These are phyloP conservation scores for Caenorhabditis japonica DNA, from an alignment of 2,888 invertebrate species.

Conservation along the genomic window DNA sequence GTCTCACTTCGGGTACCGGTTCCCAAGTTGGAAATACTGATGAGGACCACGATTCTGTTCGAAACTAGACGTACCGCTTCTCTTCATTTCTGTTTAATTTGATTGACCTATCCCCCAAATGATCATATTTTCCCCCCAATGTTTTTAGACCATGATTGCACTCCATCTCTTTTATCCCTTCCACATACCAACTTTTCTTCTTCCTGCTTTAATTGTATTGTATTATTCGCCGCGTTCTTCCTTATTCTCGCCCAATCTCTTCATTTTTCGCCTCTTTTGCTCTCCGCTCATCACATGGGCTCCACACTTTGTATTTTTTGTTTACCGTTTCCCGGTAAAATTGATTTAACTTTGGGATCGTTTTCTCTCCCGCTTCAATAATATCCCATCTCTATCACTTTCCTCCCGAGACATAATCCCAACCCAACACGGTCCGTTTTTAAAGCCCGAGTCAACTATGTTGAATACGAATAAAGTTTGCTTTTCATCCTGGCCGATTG, in stretches of 20 bases:
- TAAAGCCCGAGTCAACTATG: conserved; percentile 13
- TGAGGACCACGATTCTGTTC: conserved; percentile 46
- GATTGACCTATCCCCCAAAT: conserved; percentile 17
- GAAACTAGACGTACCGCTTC: conserved; percentile 20
- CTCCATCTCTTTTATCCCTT: not conserved
- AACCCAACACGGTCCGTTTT: too few relatives aligned
- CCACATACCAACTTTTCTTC: conserved; percentile 7
- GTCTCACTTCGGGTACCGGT: conserved; percentile 52
- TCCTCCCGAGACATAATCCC: too few relatives aligned
- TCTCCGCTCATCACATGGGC: not conserved
- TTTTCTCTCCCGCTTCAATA: conserved; percentile 6
- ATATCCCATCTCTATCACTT: not conserved
- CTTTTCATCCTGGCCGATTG: conserved; percentile 10
- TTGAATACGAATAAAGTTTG: conserved; percentile 22
- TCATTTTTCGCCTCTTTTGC: not conserved
- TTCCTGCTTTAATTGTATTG: conserved; percentile 41
- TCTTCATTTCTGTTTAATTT: conserved; percentile 21
- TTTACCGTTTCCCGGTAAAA: conserved; percentile 47
- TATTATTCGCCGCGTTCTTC: too few relatives aligned
- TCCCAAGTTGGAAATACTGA: conserved; percentile 51
- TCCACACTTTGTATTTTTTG: conserved; percentile 20
- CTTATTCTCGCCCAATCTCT: conserved; percentile 14
- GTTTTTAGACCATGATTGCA: conserved; percentile 32
- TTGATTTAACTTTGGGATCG: not conserved
- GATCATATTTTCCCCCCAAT: not conserved